Base-by-base conservation (phyloP, 2,888 invertebrate genomes). In the Acleris laterana region DNA sequence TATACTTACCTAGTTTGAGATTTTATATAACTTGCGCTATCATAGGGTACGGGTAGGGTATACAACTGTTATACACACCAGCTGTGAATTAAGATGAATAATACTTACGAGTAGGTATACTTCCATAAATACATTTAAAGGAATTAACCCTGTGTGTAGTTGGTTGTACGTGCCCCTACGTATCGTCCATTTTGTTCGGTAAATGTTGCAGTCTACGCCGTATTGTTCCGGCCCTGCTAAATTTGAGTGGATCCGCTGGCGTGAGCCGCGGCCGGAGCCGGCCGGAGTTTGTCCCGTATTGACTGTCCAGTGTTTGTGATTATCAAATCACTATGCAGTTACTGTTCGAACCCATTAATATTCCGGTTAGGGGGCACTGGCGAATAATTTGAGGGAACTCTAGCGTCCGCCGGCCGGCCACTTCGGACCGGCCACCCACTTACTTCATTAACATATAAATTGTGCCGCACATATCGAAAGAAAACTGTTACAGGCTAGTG, bases 341-440 rank as follows among this genome's bases (percentile, higher is more conserved):
- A 80, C 74, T 71, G 75, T 65, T 74, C 69, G 68, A 70, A 70
- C 74, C 76, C 74, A 84, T 84, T 84, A 84, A 83, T 84, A 84
- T 84, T 83, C 83, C 72, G 77, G 78, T 79, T 81, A 78, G 76
- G 74, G 73, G 74, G 71, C 72, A 73, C 71, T 69, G 69, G 67
- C 73, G 82, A 82, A 84, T 87, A 85, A 84, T 85, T 84, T 82
- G 75, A 72, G 79, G 74, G 75, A 73, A 71, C 78, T 80, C 77
- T 76, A 75, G 74, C 74, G 74, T 72, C 70, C 62, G 53, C 50
- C 67, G 69, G 70, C 69, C 71, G 75, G 72, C 71, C 69, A 74
- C 70, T 71, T 71, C 73, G 72, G 62, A 70, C 69, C 68, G 68
- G 58, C 70, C 68, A 70, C 69, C 68, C 70, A 70, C 70, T 71